Percentiles rank a stretch among this genome's conserved stretches.
These are phyloP conservation scores for Zaprionus davidi DNA, from an alignment of 1,140 invertebrate species.

Conservation along the genomic window DNA sequence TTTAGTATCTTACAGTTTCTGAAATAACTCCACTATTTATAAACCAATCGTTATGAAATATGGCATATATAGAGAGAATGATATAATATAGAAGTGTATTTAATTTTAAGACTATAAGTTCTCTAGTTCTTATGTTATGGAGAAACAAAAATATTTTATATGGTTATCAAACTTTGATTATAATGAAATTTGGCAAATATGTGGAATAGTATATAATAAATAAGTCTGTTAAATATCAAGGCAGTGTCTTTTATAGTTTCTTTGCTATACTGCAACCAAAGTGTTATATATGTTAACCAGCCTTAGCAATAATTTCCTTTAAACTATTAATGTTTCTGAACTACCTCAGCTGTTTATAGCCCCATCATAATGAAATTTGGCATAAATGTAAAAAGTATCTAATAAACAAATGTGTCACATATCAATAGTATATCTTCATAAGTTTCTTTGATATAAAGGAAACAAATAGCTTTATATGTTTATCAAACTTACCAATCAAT, in stretches of 20 bases:
- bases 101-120: not conserved
- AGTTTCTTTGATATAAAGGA: not conserved
- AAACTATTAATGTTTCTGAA: no score
- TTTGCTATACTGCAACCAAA: not conserved
- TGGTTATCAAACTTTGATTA: not conserved
- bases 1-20: no score
- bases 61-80: no score
- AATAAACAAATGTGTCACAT: not conserved
- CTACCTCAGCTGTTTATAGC: not conserved
- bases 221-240: not conserved
- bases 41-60: not conserved
- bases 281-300: no score
- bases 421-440: not conserved
- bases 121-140: not conserved
- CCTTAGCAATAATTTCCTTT: no score
- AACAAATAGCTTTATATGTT: not conserved
- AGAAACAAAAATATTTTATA: not conserved
- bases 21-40: not conserved
- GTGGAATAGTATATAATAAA: not conserved
- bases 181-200: not conserved
- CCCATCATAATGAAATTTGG: not conserved
- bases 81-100: not conserved
- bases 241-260: not conserved
- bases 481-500: not conserved
- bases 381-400: not conserved